Base-by-base conservation (phyloP, 2,113 vertebrate genomes). In the Atractosteus spatula region DNA sequence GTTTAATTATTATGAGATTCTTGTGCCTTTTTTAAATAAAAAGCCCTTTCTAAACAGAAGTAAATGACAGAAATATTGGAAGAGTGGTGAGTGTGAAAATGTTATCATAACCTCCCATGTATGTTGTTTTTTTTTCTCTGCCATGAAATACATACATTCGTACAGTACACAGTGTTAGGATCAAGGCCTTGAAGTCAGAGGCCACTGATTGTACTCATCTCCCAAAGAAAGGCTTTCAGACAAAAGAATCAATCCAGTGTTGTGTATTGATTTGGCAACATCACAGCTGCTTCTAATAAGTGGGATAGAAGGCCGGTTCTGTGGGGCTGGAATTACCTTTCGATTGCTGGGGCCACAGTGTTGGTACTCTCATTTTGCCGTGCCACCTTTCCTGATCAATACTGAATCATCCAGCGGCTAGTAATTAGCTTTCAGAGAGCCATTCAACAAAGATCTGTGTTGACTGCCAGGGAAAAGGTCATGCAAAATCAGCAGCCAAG, bases 281-380 rank as follows among this genome's bases (percentile, higher is more conserved):
- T 97, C 95, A 93, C 93, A 94, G 92, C 90, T 90, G 90, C 92
- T 89, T 88, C 90, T 98, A 97, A 97, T 97, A 93, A 97, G 93
- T 88, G 88, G 91, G 88, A 87, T 89, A 89, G 89, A 89, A 89
- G 90, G 87, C 86, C 88, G 71, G 89, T 93, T 93, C 87, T 93
- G 79, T 90, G 89, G 88, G 92, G 83, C 90, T 94, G 93, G 94
- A 96, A 96, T 96, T 96, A 94, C 93, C 94, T 95, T 96, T 96
- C 94, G 94, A 96, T 95, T 93, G 93, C 90, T 75, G 78, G 86
- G 91, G 91, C 91, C 89, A 89, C 88, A 88, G 92, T 88, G 93
- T 92, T 91, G 90, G 90, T 91, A 88, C 92, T 94, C 92, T 94
- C 93, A 93, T 93, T 93, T 90, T 91, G 88, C 89, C 86, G 88